Base-by-base conservation (phyloP, 2,888 invertebrate genomes). In the Acanthacorydalis orientalis region DNA sequence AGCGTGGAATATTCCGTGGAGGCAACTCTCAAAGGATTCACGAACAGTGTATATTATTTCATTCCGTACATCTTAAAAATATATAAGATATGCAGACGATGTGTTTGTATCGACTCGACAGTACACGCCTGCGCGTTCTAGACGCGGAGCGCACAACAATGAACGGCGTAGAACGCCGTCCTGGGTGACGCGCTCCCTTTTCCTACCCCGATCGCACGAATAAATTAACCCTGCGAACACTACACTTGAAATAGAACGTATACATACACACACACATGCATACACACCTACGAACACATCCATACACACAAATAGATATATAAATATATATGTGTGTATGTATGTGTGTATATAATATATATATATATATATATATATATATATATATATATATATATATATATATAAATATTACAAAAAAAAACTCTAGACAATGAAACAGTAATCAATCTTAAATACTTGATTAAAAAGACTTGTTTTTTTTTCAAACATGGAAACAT, bases 61-160 rank as follows among this genome's bases (percentile, higher is more conserved):
- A 60, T 60, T 60, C 59, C 57, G 56, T 56, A 57, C 60, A 59
- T 60, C 59, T 61, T 61, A 59, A 59, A 59, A 61, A 23, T 60
- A 60, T 59, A 59, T 60, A 60, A 61, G 60, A 57, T 57, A 60
- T 61, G 61, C 59, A 60, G 58, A 58, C 57, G 56, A 54, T 39
- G 39, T 39, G 15, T 57, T 58, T 58, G 58, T 60, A 60, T 60
- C 58, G 60, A 60, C 60, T 59, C 55, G 55, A 53, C 53, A 53
- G 53, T 54, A 54, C 54, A 60, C 59, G 60, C 60, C 54, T 60
- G 60, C 60, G 60, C 59, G 53, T 9, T 39, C 14, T 39, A 39
- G 6, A 39, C 14, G 15, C 39, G 16, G 8, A 14, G 16, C 39
- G 39, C 39, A 39, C 39, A 39, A 39, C 39, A 39, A 39, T 39